phyloP scores from a whole-genome alignment of 2,797 vertebrate species.

The Hephaestus fuliginosus region DNA sequence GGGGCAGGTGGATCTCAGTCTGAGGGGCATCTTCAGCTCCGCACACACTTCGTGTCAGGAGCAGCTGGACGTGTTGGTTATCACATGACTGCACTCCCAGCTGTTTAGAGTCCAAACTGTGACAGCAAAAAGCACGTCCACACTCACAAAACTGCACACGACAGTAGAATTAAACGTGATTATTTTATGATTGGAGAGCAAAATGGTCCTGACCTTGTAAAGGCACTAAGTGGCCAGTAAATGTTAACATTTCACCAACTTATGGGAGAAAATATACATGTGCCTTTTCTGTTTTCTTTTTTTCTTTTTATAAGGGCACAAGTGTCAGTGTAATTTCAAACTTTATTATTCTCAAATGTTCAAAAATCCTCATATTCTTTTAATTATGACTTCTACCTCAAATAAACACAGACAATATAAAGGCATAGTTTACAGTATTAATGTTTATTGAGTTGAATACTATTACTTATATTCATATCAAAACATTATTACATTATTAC shows the following conservation, averaged over 20 bases:
- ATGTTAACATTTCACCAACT: constrained; percentile 17
- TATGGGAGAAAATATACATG: not conserved
- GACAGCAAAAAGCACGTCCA: no score
- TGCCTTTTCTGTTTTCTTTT: not conserved
- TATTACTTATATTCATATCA: not conserved
- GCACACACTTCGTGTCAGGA: not conserved
- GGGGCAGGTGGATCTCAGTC: constrained; percentile 1
- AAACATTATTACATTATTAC: constrained; percentile 1
- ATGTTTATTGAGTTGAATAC: constrained; percentile 30
- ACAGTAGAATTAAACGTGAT: not conserved
- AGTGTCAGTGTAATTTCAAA: not conserved
- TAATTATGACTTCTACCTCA: not conserved
- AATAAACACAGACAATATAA: not conserved
- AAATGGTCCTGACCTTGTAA: constrained; percentile 1
- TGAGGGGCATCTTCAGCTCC: not conserved
- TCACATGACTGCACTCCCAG: constrained; percentile 13
- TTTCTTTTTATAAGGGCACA: not conserved
- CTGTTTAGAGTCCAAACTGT: no score
- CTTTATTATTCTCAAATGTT: not conserved
- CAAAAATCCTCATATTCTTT: not conserved
- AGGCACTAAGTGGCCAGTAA: not conserved
- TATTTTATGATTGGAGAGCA: constrained; percentile 31
- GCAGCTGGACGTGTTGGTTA: not conserved
- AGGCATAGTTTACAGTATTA: not conserved
- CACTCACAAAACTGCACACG: no score